Conservation (phyloP, 53 echinoderm and acorn worm species). For the Stichopus horrens region DNA sequence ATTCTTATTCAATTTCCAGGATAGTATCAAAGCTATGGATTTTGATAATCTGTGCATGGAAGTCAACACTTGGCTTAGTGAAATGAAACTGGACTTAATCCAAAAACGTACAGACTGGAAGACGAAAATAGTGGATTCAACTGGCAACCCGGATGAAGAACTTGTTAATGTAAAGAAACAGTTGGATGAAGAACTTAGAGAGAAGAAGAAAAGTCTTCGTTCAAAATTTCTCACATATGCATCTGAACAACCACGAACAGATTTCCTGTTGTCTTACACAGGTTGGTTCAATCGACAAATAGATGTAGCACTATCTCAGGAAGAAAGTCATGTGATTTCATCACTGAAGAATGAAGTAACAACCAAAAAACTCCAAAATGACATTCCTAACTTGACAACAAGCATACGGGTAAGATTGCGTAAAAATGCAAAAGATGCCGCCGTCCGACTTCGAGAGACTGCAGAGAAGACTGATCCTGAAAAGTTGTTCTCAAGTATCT, state of each 20-base stretch:
- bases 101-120: neutral
- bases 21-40: constrained; percentile 27
- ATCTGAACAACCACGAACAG: neutral
- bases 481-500: neutral
- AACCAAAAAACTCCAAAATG: neutral
- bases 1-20: constrained; percentile 33
- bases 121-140: neutral
- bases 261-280: neutral
- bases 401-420: neutral
- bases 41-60: constrained; percentile 32
- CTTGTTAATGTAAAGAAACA: neutral
- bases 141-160: neutral
- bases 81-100: neutral
- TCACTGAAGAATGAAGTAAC: neutral
- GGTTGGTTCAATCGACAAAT: neutral
- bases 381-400: neutral
- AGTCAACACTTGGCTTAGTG: neutral
- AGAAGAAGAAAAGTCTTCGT: neutral
- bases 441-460: neutral
- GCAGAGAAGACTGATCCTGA: neutral
- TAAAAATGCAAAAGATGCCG: neutral
- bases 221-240: neutral
- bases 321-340: neutral
- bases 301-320: neutral
- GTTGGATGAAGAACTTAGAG: neutral